A percentile compares a stretch with the other conserved stretches of the same genome.
Conservation (phyloP, 2,113 vertebrate species). For the Eulemur rufifrons region DNA sequence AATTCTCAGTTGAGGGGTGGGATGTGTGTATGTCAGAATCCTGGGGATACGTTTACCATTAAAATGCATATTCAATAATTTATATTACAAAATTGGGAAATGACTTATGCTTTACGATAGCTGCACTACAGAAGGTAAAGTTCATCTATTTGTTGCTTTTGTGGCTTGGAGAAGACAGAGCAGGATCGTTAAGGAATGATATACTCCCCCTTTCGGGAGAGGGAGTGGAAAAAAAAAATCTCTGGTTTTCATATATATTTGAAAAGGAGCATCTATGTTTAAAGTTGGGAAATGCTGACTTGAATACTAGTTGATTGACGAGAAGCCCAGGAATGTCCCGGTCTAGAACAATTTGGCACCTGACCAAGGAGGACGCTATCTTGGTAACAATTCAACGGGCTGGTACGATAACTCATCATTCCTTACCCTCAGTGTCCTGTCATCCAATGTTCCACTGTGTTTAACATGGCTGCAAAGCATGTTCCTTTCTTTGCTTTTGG, state of each 20-base stretch:
- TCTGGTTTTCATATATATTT: neutral
- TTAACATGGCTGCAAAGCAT: neutral
- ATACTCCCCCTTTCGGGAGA: neutral
- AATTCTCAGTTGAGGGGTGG: accelerated
- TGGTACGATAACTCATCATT: neutral
- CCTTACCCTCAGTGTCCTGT: accelerated
- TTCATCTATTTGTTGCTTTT: neutral
- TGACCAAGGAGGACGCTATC: neutral
- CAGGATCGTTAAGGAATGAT: accelerated
- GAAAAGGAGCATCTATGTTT: neutral
- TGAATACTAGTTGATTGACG: accelerated
- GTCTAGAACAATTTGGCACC: neutral
- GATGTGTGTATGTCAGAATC: neutral
- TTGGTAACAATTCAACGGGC: accelerated
- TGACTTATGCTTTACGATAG: neutral
- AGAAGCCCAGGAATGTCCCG: neutral
- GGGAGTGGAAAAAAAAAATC: neutral
- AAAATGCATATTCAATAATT: neutral
- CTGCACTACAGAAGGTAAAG: neutral
- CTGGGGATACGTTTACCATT: neutral
- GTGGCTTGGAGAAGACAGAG: neutral
- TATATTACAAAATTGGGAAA: neutral
- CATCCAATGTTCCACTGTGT: accelerated
- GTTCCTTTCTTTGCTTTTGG: neutral
- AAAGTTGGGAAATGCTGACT: neutral